Percentiles rank a stretch among this genome's conserved stretches.
Evolutionary conservation across 1,140 invertebrate genomes (phyloP).

Genomic region (Brachionus paranguensis): DNA sequence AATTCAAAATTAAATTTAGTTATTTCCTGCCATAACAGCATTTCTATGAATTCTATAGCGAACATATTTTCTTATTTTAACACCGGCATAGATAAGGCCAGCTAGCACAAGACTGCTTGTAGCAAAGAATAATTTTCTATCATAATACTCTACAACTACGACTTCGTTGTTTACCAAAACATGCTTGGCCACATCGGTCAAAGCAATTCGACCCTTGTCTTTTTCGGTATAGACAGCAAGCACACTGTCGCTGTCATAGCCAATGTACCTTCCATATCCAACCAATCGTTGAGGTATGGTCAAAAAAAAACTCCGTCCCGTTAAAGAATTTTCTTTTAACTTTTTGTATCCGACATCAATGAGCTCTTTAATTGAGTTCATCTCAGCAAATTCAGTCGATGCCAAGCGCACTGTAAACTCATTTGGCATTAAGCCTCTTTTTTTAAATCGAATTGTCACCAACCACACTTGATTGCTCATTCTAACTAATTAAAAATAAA

Average conservation of each 20-base stretch:
- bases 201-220: constrained; percentile 26
- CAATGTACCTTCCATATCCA: constrained; percentile 32
- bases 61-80: constrained; percentile 36
- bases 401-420: constrained; percentile 34
- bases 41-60: constrained; percentile 28
- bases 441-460: constrained; percentile 33
- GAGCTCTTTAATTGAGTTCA: not conserved
- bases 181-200: constrained; percentile 30
- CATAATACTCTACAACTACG: constrained; percentile 38
- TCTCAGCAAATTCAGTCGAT: constrained; percentile 20
- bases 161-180: constrained; percentile 38
- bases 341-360: constrained; percentile 26
- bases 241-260: constrained; percentile 24
- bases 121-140: constrained; percentile 20
- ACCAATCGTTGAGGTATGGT: constrained; percentile 25
- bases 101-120: not conserved
- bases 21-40: not conserved
- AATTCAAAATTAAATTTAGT: not conserved
- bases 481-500: not conserved
- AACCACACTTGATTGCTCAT: constrained; percentile 27
- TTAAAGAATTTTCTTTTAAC: constrained; percentile 18
- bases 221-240: constrained; percentile 37
- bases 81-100: not conserved
- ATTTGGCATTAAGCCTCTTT: constrained; percentile 19
- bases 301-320: constrained; percentile 23